Evolutionary conservation across 2,113 vertebrate genomes (phyloP).

Genomic region (Solea senegalensis): DNA sequence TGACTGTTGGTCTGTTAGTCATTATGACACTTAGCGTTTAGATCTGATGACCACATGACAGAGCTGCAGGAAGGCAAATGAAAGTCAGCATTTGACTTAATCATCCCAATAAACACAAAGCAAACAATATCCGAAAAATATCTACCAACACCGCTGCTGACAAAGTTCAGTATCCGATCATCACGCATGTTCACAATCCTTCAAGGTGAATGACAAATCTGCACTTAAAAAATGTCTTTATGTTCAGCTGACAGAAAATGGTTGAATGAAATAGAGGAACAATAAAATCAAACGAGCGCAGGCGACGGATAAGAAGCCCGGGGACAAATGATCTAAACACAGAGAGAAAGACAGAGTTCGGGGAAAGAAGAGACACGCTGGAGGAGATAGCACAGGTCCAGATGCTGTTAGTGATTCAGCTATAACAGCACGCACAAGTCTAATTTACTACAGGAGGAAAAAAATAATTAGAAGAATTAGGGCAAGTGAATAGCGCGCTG

Average conservation of each 20-base stretch:
- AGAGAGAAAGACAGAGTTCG: not conserved
- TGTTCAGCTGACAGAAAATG: not conserved
- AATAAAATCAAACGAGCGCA: not conserved
- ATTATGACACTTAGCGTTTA: too few relatives aligned
- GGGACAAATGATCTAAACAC: not conserved
- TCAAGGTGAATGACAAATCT: not conserved
- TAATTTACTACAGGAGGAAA: slow-evolving; percentile 14
- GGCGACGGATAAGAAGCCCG: not conserved
- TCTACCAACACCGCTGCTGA: too few relatives aligned
- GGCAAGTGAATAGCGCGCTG: slow-evolving; percentile 7
- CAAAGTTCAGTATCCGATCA: too few relatives aligned
- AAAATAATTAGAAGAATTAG: not conserved
- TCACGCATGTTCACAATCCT: too few relatives aligned
- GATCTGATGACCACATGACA: too few relatives aligned
- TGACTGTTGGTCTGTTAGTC: too few relatives aligned
- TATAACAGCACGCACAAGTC: not conserved
- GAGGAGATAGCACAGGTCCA: not conserved
- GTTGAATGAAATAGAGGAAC: not conserved
- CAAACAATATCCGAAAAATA: too few relatives aligned
- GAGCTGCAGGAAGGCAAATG: too few relatives aligned
- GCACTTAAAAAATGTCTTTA: not conserved
- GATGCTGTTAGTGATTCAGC: not conserved
- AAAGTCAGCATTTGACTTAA: too few relatives aligned
- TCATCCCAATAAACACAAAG: too few relatives aligned
- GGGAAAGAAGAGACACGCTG: not conserved